Base-by-base conservation (phyloP, 2,113 vertebrate species). In the Cairina moschata region DNA sequence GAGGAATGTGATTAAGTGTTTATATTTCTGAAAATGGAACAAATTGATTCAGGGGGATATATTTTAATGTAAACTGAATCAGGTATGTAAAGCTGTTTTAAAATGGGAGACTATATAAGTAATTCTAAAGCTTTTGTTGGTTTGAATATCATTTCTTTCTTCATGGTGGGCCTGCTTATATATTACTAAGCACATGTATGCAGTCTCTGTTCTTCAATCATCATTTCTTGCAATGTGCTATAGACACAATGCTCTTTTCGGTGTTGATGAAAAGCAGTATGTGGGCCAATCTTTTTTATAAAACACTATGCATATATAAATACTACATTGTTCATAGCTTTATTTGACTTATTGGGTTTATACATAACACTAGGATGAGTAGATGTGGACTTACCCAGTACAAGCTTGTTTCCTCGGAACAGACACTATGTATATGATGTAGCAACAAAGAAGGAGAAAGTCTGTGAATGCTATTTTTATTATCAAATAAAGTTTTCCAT, bases 281-380 rank as follows among this genome's bases (percentile, higher is more conserved):
- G 98, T 99, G 99, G 99, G 99, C 98, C 99, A 98, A 98, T 99
- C 98, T 98, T 98, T 97, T 98, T 98, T 99, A 98, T 98, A 99
- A 99, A 99, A 99, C 99, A 99, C 99, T 99, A 99, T 99, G 99
- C 99, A 99, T 99, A 99, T 99, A 99, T 99, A 99, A 99, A 99
- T 99, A 99, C 98, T 98, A 98, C 99, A 99, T 99, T 99, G 98
- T 99, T 98, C 99, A 99, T 99, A 99, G 99, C 99, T 99, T 99
- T 99, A 99, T 99, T 99, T 99, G 98, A 99, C 97, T 98, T 98
- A 98, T 98, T 98, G 98, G 98, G 98, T 98, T 99, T 99, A 97
- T 98, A 99, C 97, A 98, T 98, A 98, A 98, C 97, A 97, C 98
- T 99, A 99, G 98, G 98, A 97, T 97, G 98, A 99, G 97, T 99